Evolutionary conservation across 2,888 invertebrate species (phyloP).

Genomic region (Agriopis marginaria): DNA sequence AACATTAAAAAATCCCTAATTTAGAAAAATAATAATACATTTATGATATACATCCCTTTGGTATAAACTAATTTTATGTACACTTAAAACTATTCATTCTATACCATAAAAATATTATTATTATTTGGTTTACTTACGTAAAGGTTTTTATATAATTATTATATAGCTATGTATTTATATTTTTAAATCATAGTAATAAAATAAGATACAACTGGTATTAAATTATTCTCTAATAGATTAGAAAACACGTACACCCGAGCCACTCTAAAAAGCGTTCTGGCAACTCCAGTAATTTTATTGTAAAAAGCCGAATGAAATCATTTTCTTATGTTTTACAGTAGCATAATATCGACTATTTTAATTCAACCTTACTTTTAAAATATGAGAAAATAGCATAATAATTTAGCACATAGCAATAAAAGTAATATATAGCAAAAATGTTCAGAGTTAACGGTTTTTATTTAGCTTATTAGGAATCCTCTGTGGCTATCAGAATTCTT

Average conservation of each 20-base stretch:
- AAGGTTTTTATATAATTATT: background rate
- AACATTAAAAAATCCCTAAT: constrained; percentile 46
- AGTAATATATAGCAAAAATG: too few relatives aligned
- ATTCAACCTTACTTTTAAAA: too few relatives aligned
- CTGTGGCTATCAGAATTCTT: too few relatives aligned
- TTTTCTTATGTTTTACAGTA: too few relatives aligned
- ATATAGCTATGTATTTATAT: background rate
- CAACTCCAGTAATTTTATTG: too few relatives aligned
- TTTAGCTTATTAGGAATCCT: background rate
- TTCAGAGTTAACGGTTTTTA: background rate
- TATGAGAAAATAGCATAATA: too few relatives aligned
- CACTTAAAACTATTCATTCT: constrained; percentile 44
- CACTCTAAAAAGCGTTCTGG: too few relatives aligned
- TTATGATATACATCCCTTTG: constrained; percentile 64
- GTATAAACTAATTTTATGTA: constrained; percentile 50
- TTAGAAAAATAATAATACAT: constrained; percentile 50
- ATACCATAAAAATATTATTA: constrained; percentile 30
- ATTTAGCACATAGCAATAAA: too few relatives aligned
- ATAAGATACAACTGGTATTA: background rate
- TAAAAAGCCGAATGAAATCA: too few relatives aligned
- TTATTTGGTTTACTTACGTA: constrained; percentile 43
- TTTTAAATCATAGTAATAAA: background rate
- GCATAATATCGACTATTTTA: too few relatives aligned
- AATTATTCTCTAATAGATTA: background rate
- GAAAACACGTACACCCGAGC: background rate